Evolutionary conservation across 2,113 vertebrate species (phyloP).

Genomic region (Pluvialis apricaria): DNA sequence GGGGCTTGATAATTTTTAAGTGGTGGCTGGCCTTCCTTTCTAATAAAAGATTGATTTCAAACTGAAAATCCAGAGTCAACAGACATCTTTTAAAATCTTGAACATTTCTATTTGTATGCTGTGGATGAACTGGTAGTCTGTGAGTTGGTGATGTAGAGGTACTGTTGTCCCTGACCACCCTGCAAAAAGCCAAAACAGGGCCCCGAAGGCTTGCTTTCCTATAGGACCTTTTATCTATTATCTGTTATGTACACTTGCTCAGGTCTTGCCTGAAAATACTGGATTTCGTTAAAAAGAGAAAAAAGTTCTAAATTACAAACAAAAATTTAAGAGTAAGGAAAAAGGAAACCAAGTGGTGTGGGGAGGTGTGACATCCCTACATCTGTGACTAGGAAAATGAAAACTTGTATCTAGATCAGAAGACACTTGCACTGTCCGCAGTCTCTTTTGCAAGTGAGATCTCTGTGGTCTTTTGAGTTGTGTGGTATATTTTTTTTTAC

Average conservation of each 20-base stretch:
- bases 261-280: background rate
- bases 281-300: background rate
- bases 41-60: background rate
- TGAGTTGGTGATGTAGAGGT: background rate
- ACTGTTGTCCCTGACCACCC: background rate
- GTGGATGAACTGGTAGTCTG: background rate
- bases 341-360: background rate
- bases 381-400: background rate
- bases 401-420: background rate
- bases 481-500: background rate
- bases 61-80: background rate
- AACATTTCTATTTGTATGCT: background rate
- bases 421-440: background rate
- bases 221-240: background rate
- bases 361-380: background rate
- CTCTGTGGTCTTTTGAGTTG: background rate
- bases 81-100: background rate
- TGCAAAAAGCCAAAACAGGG: background rate
- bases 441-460: background rate
- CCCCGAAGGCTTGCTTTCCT: background rate
- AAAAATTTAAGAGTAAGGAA: background rate
- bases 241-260: background rate
- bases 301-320: background rate
- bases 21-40: background rate
- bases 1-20: background rate